Conservation (phyloP, 2,113 vertebrate genomes). For the Varanus komodoensis region DNA sequence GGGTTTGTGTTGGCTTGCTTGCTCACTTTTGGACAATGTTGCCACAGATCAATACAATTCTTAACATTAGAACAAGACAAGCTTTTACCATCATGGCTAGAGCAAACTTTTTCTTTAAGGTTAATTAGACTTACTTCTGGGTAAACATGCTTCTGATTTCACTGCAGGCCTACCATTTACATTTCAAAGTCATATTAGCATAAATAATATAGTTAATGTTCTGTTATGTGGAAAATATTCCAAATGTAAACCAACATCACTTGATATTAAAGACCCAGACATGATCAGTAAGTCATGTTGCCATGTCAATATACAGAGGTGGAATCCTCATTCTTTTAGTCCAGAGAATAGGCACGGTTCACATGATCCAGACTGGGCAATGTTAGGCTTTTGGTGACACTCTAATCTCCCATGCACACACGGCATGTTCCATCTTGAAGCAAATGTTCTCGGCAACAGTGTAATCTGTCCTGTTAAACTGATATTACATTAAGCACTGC, state of each 20-base stretch:
- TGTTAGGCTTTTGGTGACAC: background rate
- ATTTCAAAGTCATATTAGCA: background rate
- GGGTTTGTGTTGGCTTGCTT: no score
- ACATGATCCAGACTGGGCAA: background rate
- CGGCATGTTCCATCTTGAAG: constrained; percentile 19
- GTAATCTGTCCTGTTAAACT: constrained; percentile 54
- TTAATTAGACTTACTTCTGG: background rate
- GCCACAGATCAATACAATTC: background rate
- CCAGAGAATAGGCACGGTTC: background rate
- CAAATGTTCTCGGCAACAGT: constrained; percentile 46
- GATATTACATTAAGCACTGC: constrained; percentile 50
- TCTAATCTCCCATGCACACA: constrained; percentile 14
- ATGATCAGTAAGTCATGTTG: background rate
- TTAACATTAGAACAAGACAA: background rate
- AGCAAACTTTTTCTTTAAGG: background rate
- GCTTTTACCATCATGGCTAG: background rate
- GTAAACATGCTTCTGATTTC: background rate
- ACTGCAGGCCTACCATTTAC: background rate
- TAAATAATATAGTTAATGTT: background rate
- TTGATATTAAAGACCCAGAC: background rate
- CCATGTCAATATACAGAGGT: background rate
- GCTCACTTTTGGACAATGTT: background rate
- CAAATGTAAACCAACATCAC: background rate
- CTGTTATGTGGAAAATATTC: background rate
- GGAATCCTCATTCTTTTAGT: background rate